These are phyloP conservation scores for Notocelia uddmanniana DNA, from an alignment of 2,888 invertebrate genomes.

Conservation along the genomic window DNA sequence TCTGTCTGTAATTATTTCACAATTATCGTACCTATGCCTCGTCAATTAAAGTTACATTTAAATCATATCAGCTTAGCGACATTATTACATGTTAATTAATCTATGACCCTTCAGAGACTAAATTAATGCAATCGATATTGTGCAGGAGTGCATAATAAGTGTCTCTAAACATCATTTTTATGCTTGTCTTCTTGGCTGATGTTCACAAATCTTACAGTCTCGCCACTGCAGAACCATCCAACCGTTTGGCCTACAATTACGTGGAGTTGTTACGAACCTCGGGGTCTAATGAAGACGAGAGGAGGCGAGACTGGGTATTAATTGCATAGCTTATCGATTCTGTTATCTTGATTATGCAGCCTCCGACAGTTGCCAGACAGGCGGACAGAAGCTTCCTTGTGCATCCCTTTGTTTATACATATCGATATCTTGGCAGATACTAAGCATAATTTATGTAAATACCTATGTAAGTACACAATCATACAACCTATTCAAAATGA, in stretches of 20 bases:
- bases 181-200: not conserved
- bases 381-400: conserved; percentile 21
- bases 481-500: too few relatives aligned
- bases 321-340: conserved; percentile 2
- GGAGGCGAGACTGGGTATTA: not conserved
- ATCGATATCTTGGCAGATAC: not conserved
- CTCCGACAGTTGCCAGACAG: conserved; percentile 19
- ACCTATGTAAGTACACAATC: too few relatives aligned
- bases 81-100: conserved; percentile 8
- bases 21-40: not conserved
- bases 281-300: not conserved
- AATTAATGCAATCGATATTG: not conserved
- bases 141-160: not conserved
- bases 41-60: not conserved
- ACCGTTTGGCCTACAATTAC: not conserved
- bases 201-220: not conserved
- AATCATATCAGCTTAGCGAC: not conserved
- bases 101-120: not conserved
- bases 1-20: not conserved
- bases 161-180: not conserved
- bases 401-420: conserved; percentile 20
- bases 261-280: not conserved
- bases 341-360: conserved; percentile 6
- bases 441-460: not conserved
- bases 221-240: not conserved